Base-by-base conservation (phyloP, 2,113 vertebrate species). In the Mixornis gularis region DNA sequence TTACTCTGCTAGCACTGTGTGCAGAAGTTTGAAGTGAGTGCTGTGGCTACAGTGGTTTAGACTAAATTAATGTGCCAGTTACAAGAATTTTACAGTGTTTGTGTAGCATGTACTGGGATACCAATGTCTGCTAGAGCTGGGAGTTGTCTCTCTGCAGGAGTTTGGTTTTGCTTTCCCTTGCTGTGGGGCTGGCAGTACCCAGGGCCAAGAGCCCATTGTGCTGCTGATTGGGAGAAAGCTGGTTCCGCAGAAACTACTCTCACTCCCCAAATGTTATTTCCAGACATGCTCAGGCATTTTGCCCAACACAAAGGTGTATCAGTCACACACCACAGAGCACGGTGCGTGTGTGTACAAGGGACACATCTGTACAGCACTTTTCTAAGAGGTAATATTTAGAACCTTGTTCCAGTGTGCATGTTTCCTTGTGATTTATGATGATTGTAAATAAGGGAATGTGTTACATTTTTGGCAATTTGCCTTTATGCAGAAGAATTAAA, bases 401-500 rank as follows among this genome's bases (percentile, higher is more conserved):
- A 76, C 30, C 18, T 46, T 65, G 53, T 89, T 89, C 48, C 55
- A 62, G 7, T 46, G n/a, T 88, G 93, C 92, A 84, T 94, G 92
- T 32, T 93, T 83, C 34, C 13, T 4, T 59, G 52, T 87, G 56
- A n/a, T 48, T 78, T 80, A 34, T 84, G 56, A 24, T 59, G 36
- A 51, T 10, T 95, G 79, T 94, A 94, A 91, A 93, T 93, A 86
- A 55, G 22, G 80, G 74, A 77, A 66, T 73, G 51, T 38, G 30
- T 80, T 62, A 58, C n/a, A 9, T 18, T 82, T 90, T 77, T 70
- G 76, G 48, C 34, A 85, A 30, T 72, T 85, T 87, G 84, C 85
- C 87, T 87, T 94, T 87, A 82, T 82, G 87, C 46, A 62, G 48
- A 91, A 71, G 46, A 86, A 94, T 65, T 90, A 95, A 95, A 90